phyloP scores from a whole-genome alignment of 2,113 vertebrate genomes.

The Acanthisitta chloris region DNA sequence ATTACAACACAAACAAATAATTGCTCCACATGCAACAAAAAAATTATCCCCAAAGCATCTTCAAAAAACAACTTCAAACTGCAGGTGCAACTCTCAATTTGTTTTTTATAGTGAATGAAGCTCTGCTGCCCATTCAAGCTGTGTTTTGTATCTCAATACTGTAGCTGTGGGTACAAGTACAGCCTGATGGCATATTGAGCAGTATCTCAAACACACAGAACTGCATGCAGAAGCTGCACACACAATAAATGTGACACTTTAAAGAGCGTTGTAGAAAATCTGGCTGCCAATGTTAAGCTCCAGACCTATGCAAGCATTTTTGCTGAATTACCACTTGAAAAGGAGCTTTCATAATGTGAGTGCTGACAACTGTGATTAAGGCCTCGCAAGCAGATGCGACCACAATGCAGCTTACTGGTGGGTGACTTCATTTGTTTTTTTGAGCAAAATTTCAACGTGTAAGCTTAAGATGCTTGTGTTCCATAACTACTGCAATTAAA shows the following conservation, averaged over 20 bases:
- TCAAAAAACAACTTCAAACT: not conserved
- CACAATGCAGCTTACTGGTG: slow-evolving; percentile 39
- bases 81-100: not conserved
- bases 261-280: not conserved
- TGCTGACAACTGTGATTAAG: slow-evolving; percentile 54
- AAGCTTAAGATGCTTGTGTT: slow-evolving; percentile 8
- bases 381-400: slow-evolving; percentile 21
- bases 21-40: not conserved
- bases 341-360: slow-evolving; percentile 31
- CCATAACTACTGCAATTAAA: not conserved
- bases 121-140: not conserved
- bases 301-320: slow-evolving; percentile 43
- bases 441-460: not conserved
- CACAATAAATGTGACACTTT: not conserved
- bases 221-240: not conserved
- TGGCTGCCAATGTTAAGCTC: not conserved
- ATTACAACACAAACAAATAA: not conserved
- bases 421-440: slow-evolving; percentile 45
- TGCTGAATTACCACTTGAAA: slow-evolving; percentile 55
- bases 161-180: not conserved
- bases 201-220: not conserved
- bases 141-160: not conserved
- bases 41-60: not conserved
- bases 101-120: not conserved
- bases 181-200: not conserved